Conservation (phyloP, 2,888 invertebrate species). For the Polia nebulosa region DNA sequence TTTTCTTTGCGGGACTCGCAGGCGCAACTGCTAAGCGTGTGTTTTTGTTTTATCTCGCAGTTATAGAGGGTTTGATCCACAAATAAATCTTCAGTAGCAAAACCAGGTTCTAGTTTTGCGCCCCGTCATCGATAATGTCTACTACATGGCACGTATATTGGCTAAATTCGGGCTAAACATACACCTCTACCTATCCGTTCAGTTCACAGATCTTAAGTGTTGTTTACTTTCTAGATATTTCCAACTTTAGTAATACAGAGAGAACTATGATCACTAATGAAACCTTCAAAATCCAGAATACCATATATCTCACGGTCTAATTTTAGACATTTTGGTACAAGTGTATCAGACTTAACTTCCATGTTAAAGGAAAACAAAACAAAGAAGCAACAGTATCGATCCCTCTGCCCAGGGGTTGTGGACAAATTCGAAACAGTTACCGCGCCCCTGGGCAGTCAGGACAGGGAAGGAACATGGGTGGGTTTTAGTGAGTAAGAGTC, state of each 20-base stretch:
- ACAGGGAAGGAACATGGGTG: no score
- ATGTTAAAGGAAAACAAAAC: background rate
- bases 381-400: conserved; percentile 11
- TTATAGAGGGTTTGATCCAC: no score
- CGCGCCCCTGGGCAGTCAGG: no score
- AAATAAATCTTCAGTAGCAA: background rate
- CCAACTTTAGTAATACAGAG: background rate
- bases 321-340: background rate
- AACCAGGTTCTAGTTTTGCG: background rate
- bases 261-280: background rate
- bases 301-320: background rate
- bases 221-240: background rate
- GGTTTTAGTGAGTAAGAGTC: no score
- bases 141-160: background rate
- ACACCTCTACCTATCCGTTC: no score
- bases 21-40: background rate
- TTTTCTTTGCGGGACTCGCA: background rate
- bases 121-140: no score
- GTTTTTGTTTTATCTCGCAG: no score
- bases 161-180: no score
- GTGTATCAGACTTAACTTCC: background rate
- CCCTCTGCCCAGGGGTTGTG: no score
- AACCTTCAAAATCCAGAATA: no score
- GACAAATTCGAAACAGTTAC: no score
- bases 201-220: no score